A percentile compares a stretch with the other conserved stretches of the same genome.
phyloP scores from a whole-genome alignment of 2,113 vertebrate species.

The Cyprinodon brontotheroides region DNA sequence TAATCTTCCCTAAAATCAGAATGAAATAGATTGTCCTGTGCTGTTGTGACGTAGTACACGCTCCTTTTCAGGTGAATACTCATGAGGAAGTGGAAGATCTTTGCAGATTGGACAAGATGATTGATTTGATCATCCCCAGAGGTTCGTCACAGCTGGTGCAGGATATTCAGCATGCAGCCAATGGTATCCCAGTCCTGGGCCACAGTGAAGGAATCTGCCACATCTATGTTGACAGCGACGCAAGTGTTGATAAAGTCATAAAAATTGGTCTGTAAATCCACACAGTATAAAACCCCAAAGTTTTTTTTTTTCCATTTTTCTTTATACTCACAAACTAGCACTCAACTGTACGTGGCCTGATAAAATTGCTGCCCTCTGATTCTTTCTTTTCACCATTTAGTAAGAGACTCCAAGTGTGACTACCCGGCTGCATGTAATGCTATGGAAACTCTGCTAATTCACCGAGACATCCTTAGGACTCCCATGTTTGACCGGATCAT shows the following conservation, averaged over 20 bases:
- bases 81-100: slow-evolving; percentile 96
- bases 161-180: slow-evolving; percentile 90
- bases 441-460: slow-evolving; percentile 94
- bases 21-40: no score
- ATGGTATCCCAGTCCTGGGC: slow-evolving; percentile 94
- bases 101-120: slow-evolving; percentile 92
- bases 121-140: slow-evolving; percentile 95
- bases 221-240: slow-evolving; percentile 89
- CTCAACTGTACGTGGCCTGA: neutral
- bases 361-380: neutral
- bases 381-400: slow-evolving; percentile 70
- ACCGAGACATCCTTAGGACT: slow-evolving; percentile 90
- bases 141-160: slow-evolving; percentile 93
- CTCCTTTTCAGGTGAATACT: slow-evolving; percentile 86
- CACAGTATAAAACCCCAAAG: neutral
- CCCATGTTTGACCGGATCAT: slow-evolving; percentile 96
- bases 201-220: slow-evolving; percentile 98
- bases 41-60: neutral
- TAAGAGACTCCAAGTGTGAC: slow-evolving; percentile 97
- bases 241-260: slow-evolving; percentile 91
- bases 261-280: slow-evolving; percentile 81
- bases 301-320: no score
- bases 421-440: slow-evolving; percentile 97
- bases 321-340: neutral
- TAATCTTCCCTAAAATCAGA: no score